These are phyloP conservation scores for Limenitis arthemis DNA, from an alignment of 2,888 invertebrate species.

Conservation along the genomic window DNA sequence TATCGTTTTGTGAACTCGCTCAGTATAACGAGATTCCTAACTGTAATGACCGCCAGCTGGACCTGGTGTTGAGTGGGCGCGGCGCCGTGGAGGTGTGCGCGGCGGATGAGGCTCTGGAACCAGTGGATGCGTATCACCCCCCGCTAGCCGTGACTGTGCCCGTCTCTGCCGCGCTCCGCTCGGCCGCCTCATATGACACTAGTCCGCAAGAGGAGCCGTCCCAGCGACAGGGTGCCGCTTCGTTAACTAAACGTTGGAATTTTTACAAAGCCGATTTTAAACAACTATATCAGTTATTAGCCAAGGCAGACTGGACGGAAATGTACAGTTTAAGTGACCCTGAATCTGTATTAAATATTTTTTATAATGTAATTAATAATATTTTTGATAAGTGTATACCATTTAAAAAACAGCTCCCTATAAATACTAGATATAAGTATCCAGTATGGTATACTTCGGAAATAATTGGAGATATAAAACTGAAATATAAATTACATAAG, in stretches of 20 bases:
- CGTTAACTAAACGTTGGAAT: conserved; percentile 13
- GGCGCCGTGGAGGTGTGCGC: conserved; percentile 11
- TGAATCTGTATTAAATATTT: conserved; percentile 8
- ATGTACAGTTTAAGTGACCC: no score
- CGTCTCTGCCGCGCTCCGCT: no score
- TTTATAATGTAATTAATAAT: conserved; percentile 14
- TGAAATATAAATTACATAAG: not conserved
- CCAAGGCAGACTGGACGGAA: conserved; percentile 13
- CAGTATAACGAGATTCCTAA: conserved; percentile 21
- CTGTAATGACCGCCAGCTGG: conserved; percentile 16
- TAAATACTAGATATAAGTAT: not conserved
- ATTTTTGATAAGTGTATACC: conserved; percentile 12
- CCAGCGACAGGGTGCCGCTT: no score
- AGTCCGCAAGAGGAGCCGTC: no score
- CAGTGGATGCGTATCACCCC: conserved; percentile 19
- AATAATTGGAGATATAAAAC: not conserved
- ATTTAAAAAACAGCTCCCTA: no score
- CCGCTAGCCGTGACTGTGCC: conserved; percentile 11
- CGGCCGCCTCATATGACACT: no score
- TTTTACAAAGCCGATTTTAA: conserved; percentile 20
- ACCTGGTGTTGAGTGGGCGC: conserved; percentile 12
- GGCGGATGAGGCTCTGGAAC: conserved; percentile 16
- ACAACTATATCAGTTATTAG: conserved; percentile 8
- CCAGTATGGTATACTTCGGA: not conserved
- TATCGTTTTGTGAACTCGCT: conserved; percentile 10